A percentile compares a stretch with the other conserved stretches of the same genome.
Evolutionary conservation across 2,113 vertebrate genomes (phyloP).

Genomic region (Gymnogyps californianus): DNA sequence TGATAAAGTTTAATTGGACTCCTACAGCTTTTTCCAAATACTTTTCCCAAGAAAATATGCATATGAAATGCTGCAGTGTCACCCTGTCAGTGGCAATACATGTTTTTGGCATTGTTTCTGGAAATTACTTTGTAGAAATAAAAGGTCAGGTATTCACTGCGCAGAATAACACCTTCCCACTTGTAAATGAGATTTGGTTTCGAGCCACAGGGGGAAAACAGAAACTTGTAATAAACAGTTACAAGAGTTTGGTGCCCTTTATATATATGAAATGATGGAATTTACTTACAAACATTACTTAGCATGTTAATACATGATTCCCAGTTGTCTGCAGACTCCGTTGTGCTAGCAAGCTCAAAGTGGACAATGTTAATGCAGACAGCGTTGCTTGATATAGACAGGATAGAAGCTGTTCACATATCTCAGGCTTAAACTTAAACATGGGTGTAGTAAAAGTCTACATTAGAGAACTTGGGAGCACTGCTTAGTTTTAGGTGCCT

Average conservation of each 20-base stretch:
- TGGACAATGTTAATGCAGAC: neutral
- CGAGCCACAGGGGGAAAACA: neutral
- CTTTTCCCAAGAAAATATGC: neutral
- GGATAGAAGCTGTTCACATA: neutral
- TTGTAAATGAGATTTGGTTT: slow-evolving; percentile 22
- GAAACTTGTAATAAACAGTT: neutral
- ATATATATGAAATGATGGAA: neutral
- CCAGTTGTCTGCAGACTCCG: neutral
- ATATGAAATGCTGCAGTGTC: neutral
- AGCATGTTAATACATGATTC: neutral
- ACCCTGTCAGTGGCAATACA: neutral
- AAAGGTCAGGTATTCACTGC: neutral
- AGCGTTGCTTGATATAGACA: neutral
- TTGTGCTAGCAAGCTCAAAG: neutral
- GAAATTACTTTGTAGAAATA: slow-evolving; percentile 7
- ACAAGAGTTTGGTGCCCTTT: neutral
- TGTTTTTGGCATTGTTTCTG: slow-evolving; percentile 16
- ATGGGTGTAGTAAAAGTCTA: neutral
- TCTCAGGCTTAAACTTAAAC: neutral
- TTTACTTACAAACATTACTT: neutral
- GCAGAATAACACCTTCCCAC: neutral
- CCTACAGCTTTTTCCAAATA: slow-evolving; percentile 1
- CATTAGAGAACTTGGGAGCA: neutral
- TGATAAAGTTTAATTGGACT: slow-evolving; percentile 48
- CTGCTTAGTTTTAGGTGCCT: neutral